Percentiles rank a stretch among this genome's conserved stretches.
Evolutionary conservation across 2,113 vertebrate genomes (phyloP).

Genomic region (Upupa epops): DNA sequence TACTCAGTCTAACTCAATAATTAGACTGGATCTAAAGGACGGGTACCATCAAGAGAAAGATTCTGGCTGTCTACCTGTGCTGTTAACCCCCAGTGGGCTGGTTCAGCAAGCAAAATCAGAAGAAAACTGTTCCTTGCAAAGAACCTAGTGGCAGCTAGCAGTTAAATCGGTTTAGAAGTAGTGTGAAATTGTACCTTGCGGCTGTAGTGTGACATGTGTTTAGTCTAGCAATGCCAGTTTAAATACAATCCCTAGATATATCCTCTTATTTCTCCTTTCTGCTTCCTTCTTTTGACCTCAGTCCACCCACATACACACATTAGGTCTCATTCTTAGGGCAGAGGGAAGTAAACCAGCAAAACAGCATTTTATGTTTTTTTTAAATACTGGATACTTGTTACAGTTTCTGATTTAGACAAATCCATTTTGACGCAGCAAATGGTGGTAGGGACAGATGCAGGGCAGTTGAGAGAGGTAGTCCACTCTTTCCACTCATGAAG

Average conservation of each 20-base stretch:
- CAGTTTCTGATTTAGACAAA: neutral
- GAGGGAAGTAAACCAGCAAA: neutral
- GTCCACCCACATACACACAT: neutral
- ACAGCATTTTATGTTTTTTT: neutral
- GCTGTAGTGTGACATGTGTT: neutral
- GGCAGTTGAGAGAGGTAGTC: neutral
- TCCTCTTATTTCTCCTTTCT: neutral
- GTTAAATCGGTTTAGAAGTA: conserved; percentile 27
- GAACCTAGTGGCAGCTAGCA: neutral
- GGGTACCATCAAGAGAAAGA: neutral
- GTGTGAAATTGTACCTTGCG: conserved; percentile 20
- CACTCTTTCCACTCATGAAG: neutral
- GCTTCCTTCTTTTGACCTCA: neutral
- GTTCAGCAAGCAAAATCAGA: neutral
- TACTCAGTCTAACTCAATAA: neutral
- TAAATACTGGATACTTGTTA: neutral
- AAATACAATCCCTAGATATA: conserved; percentile 16
- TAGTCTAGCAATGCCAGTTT: conserved; percentile 28
- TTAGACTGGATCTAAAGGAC: neutral
- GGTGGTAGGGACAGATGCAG: neutral
- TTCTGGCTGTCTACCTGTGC: neutral
- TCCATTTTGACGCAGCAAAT: neutral
- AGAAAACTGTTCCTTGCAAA: neutral
- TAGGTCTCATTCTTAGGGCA: neutral
- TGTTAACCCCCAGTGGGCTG: neutral